Base-by-base conservation (phyloP, 2,113 vertebrate genomes). In the Cheirogaleus medius region DNA sequence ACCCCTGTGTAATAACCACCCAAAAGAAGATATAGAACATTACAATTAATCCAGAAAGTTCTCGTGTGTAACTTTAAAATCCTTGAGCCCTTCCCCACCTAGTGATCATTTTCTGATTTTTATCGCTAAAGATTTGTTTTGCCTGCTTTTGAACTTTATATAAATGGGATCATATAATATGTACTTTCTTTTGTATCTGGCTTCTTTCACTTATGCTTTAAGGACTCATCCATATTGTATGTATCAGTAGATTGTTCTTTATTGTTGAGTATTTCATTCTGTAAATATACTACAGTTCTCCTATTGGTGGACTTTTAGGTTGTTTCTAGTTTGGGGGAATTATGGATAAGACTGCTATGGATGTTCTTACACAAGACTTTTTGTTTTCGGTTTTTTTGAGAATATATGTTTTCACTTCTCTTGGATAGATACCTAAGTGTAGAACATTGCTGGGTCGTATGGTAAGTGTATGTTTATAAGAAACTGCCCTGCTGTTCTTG, bases 241-340 rank as follows among this genome's bases (percentile, higher is more conserved):
- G 25, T 86, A 52, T 93, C 47, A 37, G 56, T 89, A 87, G 73
- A 52, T 80, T 37, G 39, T 73, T 96, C 25, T 78, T 83, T 90
- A 86, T 60, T 91, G 37, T 63, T 96, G 54, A 91, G 27, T 47
- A 80, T 60, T 90, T 77, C 49, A 82, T 93, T 78, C 47, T 96
- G 37, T 80, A 87, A 83, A 74, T 69, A 78, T 52, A 63, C 27
- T 21, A 68, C 32, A 76, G 44, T 91, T 91, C 34, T 80, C 74
- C 56, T 90, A 8, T 60, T 76, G 71, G 68, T 85, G 34, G 64
- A 77, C 42, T 80, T 83, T 44, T 82, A 74, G 32, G 27, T 49
- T 83, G 34, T 85, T 96, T 92, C 6, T 13, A 42, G 17, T 63
- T 77, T 78, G 92, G 82, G 12, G 63, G 60, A 77, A 39, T 94